These are phyloP conservation scores for Ochotona princeps DNA, from an alignment of 2,113 vertebrate species.

Conservation along the genomic window DNA sequence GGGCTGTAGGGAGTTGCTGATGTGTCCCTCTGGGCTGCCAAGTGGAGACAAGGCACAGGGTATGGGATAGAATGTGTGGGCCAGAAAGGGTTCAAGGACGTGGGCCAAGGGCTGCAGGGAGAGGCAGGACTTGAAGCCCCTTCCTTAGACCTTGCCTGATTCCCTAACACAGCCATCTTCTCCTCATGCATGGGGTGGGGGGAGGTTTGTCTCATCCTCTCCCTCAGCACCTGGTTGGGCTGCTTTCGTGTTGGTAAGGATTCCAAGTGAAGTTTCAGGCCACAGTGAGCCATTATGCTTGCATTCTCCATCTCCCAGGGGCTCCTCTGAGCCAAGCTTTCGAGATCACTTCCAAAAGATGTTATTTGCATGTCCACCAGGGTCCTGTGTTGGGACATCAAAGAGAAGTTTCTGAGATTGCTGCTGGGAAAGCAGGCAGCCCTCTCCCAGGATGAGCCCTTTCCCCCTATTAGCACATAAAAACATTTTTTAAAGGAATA, in stretches of 20 bases:
- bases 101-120: too few species aligned
- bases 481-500: slow-evolving; percentile 77
- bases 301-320: background rate
- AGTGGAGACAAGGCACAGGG: background rate
- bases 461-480: slow-evolving; percentile 54
- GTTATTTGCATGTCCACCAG: too few species aligned
- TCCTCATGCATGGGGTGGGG: rapidly evolving
- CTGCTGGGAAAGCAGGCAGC: background rate
- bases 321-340: background rate
- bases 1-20: too few species aligned
- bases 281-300: background rate
- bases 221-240: background rate
- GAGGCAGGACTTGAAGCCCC: too few species aligned
- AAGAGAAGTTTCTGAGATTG: background rate
- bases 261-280: background rate
- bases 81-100: background rate
- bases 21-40: background rate
- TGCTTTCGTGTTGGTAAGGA: rapidly evolving
- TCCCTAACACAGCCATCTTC: background rate
- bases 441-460: background rate
- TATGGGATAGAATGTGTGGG: background rate
- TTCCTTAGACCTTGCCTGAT: background rate
- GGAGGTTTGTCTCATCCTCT: rapidly evolving
- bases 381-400: background rate
- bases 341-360: background rate